Conservation (phyloP, 2,888 invertebrate species). For the Calameuta pallipes region DNA sequence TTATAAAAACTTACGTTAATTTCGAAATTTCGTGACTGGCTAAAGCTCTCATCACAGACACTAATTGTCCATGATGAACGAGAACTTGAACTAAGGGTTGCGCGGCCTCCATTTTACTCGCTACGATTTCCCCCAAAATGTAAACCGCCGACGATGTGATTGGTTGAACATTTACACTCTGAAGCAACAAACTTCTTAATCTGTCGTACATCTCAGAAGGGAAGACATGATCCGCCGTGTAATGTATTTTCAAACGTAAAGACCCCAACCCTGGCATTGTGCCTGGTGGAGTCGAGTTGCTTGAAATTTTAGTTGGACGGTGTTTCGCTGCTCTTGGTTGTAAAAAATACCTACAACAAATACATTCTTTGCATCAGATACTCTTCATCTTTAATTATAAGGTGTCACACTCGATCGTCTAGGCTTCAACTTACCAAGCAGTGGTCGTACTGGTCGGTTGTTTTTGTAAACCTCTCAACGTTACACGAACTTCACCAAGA, state of each 20-base stretch:
- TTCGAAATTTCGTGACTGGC: constrained; percentile 92
- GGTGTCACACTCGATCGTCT: not conserved
- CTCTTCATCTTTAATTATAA: not conserved
- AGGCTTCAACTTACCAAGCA: constrained; percentile 76
- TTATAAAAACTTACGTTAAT: constrained; percentile 76
- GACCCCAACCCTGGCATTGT: constrained; percentile 83
- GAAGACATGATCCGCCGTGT: constrained; percentile 91
- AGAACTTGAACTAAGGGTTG: constrained; percentile 89
- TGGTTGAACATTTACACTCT: constrained; percentile 78
- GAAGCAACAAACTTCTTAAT: constrained; percentile 80
- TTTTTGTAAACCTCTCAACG: constrained; percentile 76
- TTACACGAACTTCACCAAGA: constrained; percentile 88
- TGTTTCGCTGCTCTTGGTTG: constrained; percentile 77
- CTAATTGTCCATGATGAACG: constrained; percentile 86
- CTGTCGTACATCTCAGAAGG: constrained; percentile 83
- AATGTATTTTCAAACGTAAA: constrained; percentile 85
- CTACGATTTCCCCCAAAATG: constrained; percentile 86
- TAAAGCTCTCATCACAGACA: constrained; percentile 83
- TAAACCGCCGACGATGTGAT: constrained; percentile 85
- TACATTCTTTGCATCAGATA: constrained; percentile 10
- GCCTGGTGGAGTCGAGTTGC: constrained; percentile 79
- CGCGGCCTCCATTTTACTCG: constrained; percentile 89
- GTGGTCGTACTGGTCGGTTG: constrained; percentile 72
- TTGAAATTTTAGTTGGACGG: constrained; percentile 70
- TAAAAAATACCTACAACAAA: constrained; percentile 76